A percentile compares a stretch with the other conserved stretches of the same genome.
Conservation (phyloP, 1,140 invertebrate species). For the Condylostylus longicornis region DNA sequence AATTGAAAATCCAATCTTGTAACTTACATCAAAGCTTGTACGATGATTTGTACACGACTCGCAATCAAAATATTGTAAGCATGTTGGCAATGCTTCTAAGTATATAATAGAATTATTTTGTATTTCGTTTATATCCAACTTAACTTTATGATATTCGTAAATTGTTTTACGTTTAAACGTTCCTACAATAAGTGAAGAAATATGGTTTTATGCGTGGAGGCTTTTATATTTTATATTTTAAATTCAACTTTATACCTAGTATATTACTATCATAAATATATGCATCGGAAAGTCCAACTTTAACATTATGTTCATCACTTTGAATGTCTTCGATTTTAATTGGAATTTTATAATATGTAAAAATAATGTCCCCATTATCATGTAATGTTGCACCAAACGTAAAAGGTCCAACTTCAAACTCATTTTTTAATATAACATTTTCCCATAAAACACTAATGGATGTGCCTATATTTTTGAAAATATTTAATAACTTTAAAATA, state of each 20-base stretch:
- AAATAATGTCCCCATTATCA: constrained; percentile 80
- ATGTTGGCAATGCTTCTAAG: constrained; percentile 72
- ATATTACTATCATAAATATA: constrained; percentile 83
- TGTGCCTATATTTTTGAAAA: constrained; percentile 46
- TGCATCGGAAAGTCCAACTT: constrained; percentile 94
- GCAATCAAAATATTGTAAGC: constrained; percentile 65
- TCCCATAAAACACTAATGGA: constrained; percentile 88
- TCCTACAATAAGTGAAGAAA: too few species aligned
- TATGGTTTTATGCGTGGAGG: constrained; percentile 4
- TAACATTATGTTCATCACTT: constrained; percentile 79
- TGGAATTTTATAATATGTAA: constrained; percentile 78
- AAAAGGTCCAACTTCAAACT: constrained; percentile 44
- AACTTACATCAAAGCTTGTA: constrained; percentile 44
- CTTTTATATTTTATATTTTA: not conserved
- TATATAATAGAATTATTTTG: constrained; percentile 69
- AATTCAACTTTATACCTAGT: constrained; percentile 58
- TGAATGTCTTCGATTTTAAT: constrained; percentile 56
- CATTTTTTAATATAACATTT: constrained; percentile 72
- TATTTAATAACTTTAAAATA: constrained; percentile 7
- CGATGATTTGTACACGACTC: constrained; percentile 43
- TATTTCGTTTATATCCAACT: constrained; percentile 60
- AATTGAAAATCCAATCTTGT: constrained; percentile 1
- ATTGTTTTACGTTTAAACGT: constrained; percentile 83
- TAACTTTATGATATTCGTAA: constrained; percentile 89
- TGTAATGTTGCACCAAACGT: constrained; percentile 77